These are phyloP conservation scores for Dendropsophus ebraccatus DNA, from an alignment of 2,113 vertebrate species.

Conservation along the genomic window DNA sequence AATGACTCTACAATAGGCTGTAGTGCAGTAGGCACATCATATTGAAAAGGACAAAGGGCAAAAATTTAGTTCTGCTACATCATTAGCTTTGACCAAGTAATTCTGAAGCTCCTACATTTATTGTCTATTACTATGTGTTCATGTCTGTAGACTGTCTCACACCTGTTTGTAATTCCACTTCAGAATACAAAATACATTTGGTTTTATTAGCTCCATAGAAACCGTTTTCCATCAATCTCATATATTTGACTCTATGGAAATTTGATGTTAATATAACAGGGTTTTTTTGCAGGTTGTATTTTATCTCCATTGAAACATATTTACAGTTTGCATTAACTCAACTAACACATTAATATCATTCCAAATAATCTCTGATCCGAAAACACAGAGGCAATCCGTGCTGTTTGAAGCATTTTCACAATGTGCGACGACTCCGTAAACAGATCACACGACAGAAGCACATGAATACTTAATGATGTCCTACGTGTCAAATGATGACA, in stretches of 20 bases:
- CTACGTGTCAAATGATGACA: too few species aligned
- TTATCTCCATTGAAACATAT: conserved; percentile 21
- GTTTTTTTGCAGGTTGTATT: conserved; percentile 1
- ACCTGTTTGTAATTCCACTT: too few species aligned
- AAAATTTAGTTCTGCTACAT: too few species aligned
- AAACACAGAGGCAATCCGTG: not conserved
- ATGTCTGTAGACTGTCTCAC: too few species aligned
- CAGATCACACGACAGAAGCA: not conserved
- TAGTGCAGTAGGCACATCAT: too few species aligned
- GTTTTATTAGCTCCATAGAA: not conserved
- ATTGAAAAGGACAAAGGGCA: too few species aligned
- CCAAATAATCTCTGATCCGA: not conserved
- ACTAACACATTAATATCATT: conserved; percentile 16
- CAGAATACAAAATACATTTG: not conserved
- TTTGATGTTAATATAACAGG: conserved; percentile 2
- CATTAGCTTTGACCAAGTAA: too few species aligned
- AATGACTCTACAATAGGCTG: too few species aligned
- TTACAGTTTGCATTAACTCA: conserved; percentile 23
- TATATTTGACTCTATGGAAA: conserved; percentile 5
- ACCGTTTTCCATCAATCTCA: not conserved
- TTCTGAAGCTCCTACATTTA: too few species aligned
- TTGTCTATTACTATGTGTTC: too few species aligned
- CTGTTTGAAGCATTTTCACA: not conserved
- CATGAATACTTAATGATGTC: not conserved
- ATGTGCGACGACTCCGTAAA: too few species aligned